Evolutionary conservation across 1,140 invertebrate species (phyloP), one percentile per base, ranked within the genome.

Genomic region (Melitaea cinxia): DNA sequence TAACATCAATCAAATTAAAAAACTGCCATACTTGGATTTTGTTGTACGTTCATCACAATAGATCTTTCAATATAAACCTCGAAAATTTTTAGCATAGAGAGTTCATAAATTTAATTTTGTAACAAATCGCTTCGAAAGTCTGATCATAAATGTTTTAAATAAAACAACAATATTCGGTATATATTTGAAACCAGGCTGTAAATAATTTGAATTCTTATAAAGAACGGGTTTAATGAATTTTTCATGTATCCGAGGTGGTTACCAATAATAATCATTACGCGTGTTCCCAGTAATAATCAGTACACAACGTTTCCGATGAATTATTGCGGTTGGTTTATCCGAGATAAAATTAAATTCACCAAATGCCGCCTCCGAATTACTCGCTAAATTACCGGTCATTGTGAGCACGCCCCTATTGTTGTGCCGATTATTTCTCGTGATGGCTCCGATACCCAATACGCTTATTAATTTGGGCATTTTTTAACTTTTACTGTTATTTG

Each of bases 321-420:
- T 74, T 78, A 80, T 78, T 75, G 68, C 68, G 67, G 39, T 53
- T 67, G 75, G 74, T 74, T 77, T 84, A 75, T 75, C 68, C 75
- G 66, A 73, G 77, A 80, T 82, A 82, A 85, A 85, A 85, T 85
- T 82, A 80, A 82, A 83, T 83, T 80, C 66, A 62, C 62, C 75
- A 73, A 47, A 47, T 23, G 73, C 67, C 62, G 68, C 55, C 66
- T 70, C 71, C 70, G 69, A 75, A 80, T 82, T 78, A 80, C 73
- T 74, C 73, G 80, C 73, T 76, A 81, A 80, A 81, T 85, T 82
- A 82, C 75, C 77, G 74, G 78, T 78, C 73, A 78, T 83, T 83
- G 80, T 77, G 73, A 65, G 63, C 59, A 74, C 70, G 56, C 56
- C 60, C 68, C 70, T 70, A 78, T 77, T 79, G 74, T 77, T 75